A percentile compares a stretch with the other conserved stretches of the same genome.
Evolutionary conservation across 2,113 vertebrate species (phyloP).

Genomic region (Pelodiscus sinensis): DNA sequence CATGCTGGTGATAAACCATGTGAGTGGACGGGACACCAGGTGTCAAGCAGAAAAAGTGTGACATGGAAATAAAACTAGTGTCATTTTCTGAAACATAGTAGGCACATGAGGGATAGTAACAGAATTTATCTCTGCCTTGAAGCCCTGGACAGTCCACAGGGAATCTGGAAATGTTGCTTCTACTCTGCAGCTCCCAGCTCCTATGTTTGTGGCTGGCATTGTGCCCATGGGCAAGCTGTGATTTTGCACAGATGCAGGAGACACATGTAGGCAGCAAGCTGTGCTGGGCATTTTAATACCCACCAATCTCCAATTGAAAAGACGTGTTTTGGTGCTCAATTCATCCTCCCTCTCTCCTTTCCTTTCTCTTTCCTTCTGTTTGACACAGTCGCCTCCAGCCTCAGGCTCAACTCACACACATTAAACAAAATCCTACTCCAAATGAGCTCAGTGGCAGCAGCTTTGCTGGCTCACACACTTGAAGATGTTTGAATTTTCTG

Average conservation of each 20-base stretch:
- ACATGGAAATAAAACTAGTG: neutral
- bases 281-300: neutral
- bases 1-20: neutral
- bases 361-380: slow-evolving; percentile 11
- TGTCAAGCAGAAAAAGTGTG: neutral
- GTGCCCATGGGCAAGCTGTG: neutral
- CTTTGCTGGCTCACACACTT: neutral
- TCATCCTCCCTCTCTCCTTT: neutral
- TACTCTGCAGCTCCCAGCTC: neutral
- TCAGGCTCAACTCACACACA: slow-evolving; percentile 24
- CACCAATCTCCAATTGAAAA: neutral
- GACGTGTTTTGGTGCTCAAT: neutral
- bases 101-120: neutral
- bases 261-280: neutral
- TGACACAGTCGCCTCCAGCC: slow-evolving; percentile 14
- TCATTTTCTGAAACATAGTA: slow-evolving; percentile 2
- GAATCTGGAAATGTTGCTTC: slow-evolving; percentile 10
- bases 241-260: neutral
- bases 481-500: slow-evolving; percentile 13
- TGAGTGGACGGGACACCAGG: neutral
- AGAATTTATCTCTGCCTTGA: neutral
- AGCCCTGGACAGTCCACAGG: neutral
- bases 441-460: slow-evolving; percentile 1
- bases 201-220: neutral
- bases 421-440: neutral